Base-by-base conservation (phyloP, 2,113 vertebrate species). In the Balaenoptera acutorostrata region DNA sequence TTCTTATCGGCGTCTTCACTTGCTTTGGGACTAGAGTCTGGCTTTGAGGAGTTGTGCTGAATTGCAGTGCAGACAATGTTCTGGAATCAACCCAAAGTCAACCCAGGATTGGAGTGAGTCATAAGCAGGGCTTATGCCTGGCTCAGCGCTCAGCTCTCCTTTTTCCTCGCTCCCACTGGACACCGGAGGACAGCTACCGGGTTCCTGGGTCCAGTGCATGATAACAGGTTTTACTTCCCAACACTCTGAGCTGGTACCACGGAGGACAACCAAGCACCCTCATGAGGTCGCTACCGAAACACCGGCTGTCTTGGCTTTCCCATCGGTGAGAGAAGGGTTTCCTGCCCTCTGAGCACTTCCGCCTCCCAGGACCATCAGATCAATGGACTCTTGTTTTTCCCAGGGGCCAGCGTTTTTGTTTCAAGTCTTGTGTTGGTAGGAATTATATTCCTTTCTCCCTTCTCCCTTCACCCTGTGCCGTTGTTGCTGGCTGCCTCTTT, bases 51-150 rank as follows among this genome's bases (percentile, higher is more conserved):
- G 64, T 95, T 90, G 86, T 80, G 57, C 95, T 7, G 21, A 81
- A 92, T 33, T 36, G 89, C 68, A 55, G 4, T 3, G 46, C 69
- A 92, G 91, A 93, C 86, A 61, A 39, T n/a, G 29, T 61, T 61
- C 93, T 97, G 96, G 96, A 97, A 97, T 57, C 0, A 1, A 44
- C 95, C 91, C 96, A 96, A 71, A 92, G 87, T 90, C 96, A 90
- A 90, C 69, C 44, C 0, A 4, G 74, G 74, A 21, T 46, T 21
- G 33, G 15, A 57, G 71, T 88, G 90, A 89, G 81, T 88, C 82
- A 71, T 3, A 20, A 11, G 46, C 71, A 12, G 72, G 23, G 21
- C 85, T 93, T 33, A 5, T 27, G 36, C 74, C 86, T 63, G 44
- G 14, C 29, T 55, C 69, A 1, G 12, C 0, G 8, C 29, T 31